Evolutionary conservation across 1,140 invertebrate genomes (phyloP).

Genomic region (Nixonia krombeini): DNA sequence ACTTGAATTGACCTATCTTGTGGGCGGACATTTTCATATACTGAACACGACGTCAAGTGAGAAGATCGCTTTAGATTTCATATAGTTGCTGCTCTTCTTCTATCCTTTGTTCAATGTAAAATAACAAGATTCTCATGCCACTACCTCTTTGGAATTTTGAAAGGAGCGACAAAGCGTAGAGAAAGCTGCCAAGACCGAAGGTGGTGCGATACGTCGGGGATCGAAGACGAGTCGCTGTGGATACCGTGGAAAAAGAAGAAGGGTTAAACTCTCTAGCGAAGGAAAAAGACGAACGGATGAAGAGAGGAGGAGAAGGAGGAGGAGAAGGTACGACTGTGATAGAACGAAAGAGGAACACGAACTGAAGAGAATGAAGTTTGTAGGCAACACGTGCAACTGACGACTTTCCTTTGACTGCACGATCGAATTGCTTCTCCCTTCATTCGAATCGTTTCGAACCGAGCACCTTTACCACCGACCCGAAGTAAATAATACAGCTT

Average conservation of each 20-base stretch:
- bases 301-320: background rate
- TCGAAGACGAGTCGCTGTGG: constrained; percentile 5
- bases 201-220: constrained; percentile 4
- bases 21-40: constrained; percentile 3
- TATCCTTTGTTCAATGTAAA: constrained; percentile 16
- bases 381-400: constrained; percentile 29
- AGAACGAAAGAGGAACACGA: constrained; percentile 6
- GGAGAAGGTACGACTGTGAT: too few relatives aligned
- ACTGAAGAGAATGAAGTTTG: constrained; percentile 29
- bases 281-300: background rate
- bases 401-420: constrained; percentile 36
- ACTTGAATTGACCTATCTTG: background rate
- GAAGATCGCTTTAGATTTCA: constrained; percentile 12
- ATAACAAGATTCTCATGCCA: constrained; percentile 11
- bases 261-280: background rate
- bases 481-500: constrained; percentile 19
- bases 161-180: constrained; percentile 8
- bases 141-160: constrained; percentile 11
- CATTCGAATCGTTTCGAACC: too few relatives aligned
- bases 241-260: background rate
- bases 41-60: constrained; percentile 3
- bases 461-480: constrained; percentile 2
- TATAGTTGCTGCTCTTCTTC: constrained; percentile 10
- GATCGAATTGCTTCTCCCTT: constrained; percentile 14
- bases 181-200: constrained; percentile 7